A percentile compares a stretch with the other conserved stretches of the same genome.
Conservation (phyloP, 2,113 vertebrate genomes). For the Oncorhynchus gorbuscha region DNA sequence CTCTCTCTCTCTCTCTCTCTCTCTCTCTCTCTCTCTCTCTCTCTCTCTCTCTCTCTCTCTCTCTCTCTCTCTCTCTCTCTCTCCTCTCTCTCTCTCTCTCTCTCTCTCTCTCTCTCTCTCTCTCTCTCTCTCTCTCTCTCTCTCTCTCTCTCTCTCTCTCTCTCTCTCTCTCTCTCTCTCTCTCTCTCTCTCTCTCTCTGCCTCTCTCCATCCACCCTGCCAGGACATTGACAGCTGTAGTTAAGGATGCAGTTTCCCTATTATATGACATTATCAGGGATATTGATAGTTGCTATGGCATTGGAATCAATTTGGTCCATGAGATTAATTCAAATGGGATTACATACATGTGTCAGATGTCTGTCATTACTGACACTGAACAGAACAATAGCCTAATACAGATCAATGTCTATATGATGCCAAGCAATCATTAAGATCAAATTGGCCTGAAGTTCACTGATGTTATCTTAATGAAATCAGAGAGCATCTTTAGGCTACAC, state of each 20-base stretch:
- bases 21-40: background rate
- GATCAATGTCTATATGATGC: background rate
- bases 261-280: background rate
- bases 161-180: background rate
- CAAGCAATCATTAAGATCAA: background rate
- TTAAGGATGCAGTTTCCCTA: slow-evolving; percentile 18
- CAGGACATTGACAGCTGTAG: slow-evolving; percentile 49
- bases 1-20: background rate
- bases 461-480: background rate
- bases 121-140: background rate
- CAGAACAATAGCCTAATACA: background rate
- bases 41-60: background rate
- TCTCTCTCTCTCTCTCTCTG: background rate
- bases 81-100: slow-evolving; percentile 1
- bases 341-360: too few relatives aligned
- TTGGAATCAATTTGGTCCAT: background rate
- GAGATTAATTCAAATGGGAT: background rate
- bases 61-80: background rate
- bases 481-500: background rate
- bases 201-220: slow-evolving; percentile 23
- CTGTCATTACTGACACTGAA: background rate
- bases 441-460: background rate
- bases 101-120: background rate
- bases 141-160: background rate
- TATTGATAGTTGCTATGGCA: too few relatives aligned